Evolutionary conservation across 1,140 invertebrate species (phyloP), one percentile per base, ranked within the genome.

Genomic region (Macrotrachela quadricornifera): DNA sequence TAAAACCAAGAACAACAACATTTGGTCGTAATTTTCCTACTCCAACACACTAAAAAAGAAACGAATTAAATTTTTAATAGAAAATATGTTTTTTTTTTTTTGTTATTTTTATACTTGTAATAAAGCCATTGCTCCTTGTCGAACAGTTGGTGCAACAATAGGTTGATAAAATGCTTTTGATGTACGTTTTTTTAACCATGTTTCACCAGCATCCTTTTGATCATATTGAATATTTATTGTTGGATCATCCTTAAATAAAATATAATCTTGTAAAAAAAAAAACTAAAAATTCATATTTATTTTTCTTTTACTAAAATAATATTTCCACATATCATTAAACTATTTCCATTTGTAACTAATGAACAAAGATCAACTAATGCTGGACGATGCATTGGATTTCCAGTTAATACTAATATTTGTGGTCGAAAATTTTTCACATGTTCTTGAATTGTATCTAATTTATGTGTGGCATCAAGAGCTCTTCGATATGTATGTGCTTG

Each of bases 381-480:
- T 0, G 85, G 82, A 41, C 90, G 73, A 13, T 79, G 74, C 45
- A 77, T 80, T 0, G 88, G 88, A 61, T 79, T 75, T 0, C 88
- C 90, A 10, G 80, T 80, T n/a, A 96, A 70, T 14, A 92, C 83
- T 15, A 96, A 68, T 52, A 95, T 79, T 68, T 85, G 82, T 0
- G 90, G 91, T 54, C 73, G 70, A 67, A 86, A 95, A 71, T 94
- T 95, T 72, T 95, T 95, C 0, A 96, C 86, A 64, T 95, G 88
- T 51, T 94, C 87, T 58, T 87, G 83, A 6, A 90, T 81, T 43
- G 78, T 75, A 57, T 84, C 81, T 44, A 96, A 69, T 61, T 88
- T 82, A 57, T 88, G 80, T 6, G 87, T 80, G 1, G 82, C 79
- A 47, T 80, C 77, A n/a, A 95, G 66, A 0, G 88, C 87, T 61